Evolutionary conservation across 2,888 invertebrate genomes (phyloP).

Genomic region (Branchipolynoe longqiensis): DNA sequence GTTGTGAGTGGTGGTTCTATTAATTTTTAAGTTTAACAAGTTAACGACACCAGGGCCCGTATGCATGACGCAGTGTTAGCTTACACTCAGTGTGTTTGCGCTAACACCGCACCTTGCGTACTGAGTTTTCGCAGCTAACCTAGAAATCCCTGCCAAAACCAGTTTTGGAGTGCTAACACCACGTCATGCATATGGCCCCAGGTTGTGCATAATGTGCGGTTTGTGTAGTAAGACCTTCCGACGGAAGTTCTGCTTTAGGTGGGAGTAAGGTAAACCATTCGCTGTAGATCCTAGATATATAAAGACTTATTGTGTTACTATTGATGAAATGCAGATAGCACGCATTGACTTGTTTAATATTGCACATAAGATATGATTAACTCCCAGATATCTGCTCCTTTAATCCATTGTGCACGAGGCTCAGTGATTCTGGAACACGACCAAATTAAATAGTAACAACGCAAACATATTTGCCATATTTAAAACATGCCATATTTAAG

Average conservation of each 20-base stretch:
- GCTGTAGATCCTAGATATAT: slow-evolving; percentile 12
- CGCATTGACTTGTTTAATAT: slow-evolving; percentile 19
- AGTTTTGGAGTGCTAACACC: too few species aligned
- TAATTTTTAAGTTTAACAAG: slow-evolving; percentile 34
- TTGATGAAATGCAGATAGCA: slow-evolving; percentile 1
- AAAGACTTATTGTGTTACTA: not conserved
- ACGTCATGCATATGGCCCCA: too few species aligned
- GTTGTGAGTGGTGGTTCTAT: slow-evolving; percentile 40
- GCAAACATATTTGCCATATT: too few species aligned
- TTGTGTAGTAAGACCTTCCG: not conserved
- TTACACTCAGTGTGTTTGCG: too few species aligned
- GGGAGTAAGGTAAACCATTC: not conserved
- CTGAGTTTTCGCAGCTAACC: too few species aligned
- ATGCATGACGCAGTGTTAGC: too few species aligned
- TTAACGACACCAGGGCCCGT: too few species aligned
- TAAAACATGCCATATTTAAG: too few species aligned
- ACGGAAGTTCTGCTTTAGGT: not conserved
- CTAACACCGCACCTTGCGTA: too few species aligned
- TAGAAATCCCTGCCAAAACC: too few species aligned
- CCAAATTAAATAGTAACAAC: too few species aligned
- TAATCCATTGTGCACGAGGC: not conserved
- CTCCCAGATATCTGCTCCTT: not conserved
- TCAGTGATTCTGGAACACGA: not conserved
- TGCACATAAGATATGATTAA: not conserved
- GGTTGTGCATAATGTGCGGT: not conserved